Conservation (phyloP, 2,888 invertebrate species). For the Dilophus febrilis region DNA sequence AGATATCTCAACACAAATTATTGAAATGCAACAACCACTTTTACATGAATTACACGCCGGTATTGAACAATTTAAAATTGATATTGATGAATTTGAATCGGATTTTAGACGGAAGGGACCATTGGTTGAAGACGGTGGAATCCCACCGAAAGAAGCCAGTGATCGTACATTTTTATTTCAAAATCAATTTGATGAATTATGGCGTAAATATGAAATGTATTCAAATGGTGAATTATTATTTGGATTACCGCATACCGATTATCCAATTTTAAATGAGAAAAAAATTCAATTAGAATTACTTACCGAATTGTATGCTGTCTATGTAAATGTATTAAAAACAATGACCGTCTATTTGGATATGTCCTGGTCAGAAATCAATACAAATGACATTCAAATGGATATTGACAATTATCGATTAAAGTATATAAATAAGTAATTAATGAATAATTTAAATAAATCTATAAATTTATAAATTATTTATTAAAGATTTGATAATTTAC, state of each 20-base stretch:
- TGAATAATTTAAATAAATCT: too few relatives aligned
- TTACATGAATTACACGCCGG: slow-evolving; percentile 55
- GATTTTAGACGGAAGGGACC: slow-evolving; percentile 68
- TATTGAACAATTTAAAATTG: slow-evolving; percentile 43
- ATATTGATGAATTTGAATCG: slow-evolving; percentile 48
- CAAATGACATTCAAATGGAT: slow-evolving; percentile 62
- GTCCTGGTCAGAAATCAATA: slow-evolving; percentile 68
- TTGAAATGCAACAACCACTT: slow-evolving; percentile 53
- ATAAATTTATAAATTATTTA: too few relatives aligned
- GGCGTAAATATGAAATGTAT: slow-evolving; percentile 66
- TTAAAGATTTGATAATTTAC: slow-evolving; percentile 51
- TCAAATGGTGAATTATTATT: slow-evolving; percentile 71
- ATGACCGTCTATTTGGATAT: slow-evolving; percentile 77
- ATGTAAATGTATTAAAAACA: slow-evolving; percentile 67
- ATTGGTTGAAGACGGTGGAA: slow-evolving; percentile 56
- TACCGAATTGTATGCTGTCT: slow-evolving; percentile 60
- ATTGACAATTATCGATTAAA: slow-evolving; percentile 67
- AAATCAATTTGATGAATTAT: slow-evolving; percentile 66
- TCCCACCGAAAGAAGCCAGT: slow-evolving; percentile 72
- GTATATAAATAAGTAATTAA: slow-evolving; percentile 34
- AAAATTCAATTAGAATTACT: slow-evolving; percentile 72
- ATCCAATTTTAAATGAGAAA: slow-evolving; percentile 59
- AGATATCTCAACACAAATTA: slow-evolving; percentile 25
- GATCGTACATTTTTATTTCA: slow-evolving; percentile 64
- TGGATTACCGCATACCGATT: slow-evolving; percentile 66